These are phyloP conservation scores for Falco rusticolus DNA, from an alignment of 2,797 vertebrate genomes.

Conservation along the genomic window DNA sequence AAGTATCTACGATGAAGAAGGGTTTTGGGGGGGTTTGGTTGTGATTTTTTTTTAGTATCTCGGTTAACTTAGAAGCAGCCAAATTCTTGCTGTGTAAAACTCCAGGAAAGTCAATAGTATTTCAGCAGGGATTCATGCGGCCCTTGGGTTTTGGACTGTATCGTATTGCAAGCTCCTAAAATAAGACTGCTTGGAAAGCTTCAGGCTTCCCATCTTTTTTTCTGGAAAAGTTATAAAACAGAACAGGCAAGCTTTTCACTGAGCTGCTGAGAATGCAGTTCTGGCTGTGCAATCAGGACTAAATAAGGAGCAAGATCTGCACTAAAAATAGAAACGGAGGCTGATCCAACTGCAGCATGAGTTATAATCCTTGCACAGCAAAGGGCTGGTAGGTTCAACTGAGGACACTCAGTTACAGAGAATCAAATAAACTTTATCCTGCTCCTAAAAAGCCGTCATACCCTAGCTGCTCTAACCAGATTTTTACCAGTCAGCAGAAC, in stretches of 20 bases:
- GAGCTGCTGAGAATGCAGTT: slow-evolving; percentile 68
- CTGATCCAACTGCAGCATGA: slow-evolving; percentile 66
- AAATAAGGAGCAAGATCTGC: slow-evolving; percentile 69
- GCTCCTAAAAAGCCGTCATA: not conserved
- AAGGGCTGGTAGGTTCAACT: slow-evolving; percentile 68
- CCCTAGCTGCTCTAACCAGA: not conserved
- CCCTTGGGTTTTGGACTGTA: slow-evolving; percentile 26
- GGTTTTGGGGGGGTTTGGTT: not conserved
- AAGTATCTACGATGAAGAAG: not conserved
- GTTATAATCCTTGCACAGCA: slow-evolving; percentile 71
- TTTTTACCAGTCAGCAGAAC: slow-evolving; percentile 7
- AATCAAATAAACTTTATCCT: slow-evolving; percentile 52
- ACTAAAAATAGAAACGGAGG: slow-evolving; percentile 75
- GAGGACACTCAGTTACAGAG: slow-evolving; percentile 65
- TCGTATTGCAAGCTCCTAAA: slow-evolving; percentile 45
- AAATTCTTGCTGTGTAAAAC: slow-evolving; percentile 13
- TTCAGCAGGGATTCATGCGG: slow-evolving; percentile 39
- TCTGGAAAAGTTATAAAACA: slow-evolving; percentile 68
- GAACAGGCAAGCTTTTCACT: slow-evolving; percentile 62
- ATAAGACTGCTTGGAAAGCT: slow-evolving; percentile 47
- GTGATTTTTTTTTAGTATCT: not conserved
- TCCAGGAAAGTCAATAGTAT: slow-evolving; percentile 17
- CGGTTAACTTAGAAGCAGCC: not conserved
- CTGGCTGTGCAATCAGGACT: slow-evolving; percentile 72
- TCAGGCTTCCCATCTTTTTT: slow-evolving; percentile 53